phyloP scores from a whole-genome alignment of 2,888 invertebrate species.

The Sphaeridia pumilis region DNA sequence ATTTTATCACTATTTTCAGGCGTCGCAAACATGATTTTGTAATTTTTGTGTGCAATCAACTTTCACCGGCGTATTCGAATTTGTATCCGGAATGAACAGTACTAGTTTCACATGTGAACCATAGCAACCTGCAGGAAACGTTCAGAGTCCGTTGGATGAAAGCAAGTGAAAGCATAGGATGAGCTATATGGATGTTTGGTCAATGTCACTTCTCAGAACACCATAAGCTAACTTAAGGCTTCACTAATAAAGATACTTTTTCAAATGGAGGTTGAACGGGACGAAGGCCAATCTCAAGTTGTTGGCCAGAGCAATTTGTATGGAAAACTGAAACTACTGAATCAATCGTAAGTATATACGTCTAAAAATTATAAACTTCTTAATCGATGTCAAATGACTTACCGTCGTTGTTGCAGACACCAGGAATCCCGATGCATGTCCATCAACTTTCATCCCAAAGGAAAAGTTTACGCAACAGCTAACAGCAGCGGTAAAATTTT shows the following conservation, averaged over 20 bases:
- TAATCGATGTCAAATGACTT: background rate
- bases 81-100: too few relatives aligned
- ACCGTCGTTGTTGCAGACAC: background rate
- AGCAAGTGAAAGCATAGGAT: too few relatives aligned
- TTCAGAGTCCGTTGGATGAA: too few relatives aligned
- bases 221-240: too few relatives aligned
- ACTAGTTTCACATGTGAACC: too few relatives aligned
- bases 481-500: conserved; percentile 50
- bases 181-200: too few relatives aligned
- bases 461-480: conserved; percentile 49
- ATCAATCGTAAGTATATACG: background rate
- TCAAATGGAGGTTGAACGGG: background rate
- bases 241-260: too few relatives aligned
- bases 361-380: background rate
- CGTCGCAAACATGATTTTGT: background rate
- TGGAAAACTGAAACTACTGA: background rate
- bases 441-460: conserved; percentile 51
- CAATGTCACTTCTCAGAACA: too few relatives aligned
- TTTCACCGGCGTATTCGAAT: too few relatives aligned
- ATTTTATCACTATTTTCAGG: conserved; percentile 9
- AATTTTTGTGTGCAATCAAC: too few relatives aligned
- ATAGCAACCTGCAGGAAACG: too few relatives aligned
- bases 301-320: background rate
- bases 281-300: background rate
- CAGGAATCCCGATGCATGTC: conserved; percentile 39